Evolutionary conservation across 2,113 vertebrate genomes (phyloP).

Genomic region (Apodemus sylvaticus): DNA sequence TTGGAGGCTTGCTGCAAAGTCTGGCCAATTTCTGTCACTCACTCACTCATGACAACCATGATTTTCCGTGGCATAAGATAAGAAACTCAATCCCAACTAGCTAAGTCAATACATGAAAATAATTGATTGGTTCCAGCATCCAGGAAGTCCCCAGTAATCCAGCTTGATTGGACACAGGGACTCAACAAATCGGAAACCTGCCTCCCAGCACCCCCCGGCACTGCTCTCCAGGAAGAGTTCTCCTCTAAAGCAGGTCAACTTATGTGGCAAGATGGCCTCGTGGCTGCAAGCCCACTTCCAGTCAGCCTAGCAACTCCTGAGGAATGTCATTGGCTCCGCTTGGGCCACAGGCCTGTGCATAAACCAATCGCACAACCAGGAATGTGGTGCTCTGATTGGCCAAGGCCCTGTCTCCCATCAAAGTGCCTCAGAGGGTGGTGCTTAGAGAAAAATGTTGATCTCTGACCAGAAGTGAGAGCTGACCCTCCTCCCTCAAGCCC

Average conservation of each 20-base stretch:
- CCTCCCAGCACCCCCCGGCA: neutral
- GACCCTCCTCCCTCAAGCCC: neutral
- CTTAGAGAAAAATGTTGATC: conserved; percentile 47
- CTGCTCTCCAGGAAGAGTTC: conserved; percentile 36
- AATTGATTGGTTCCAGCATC: conserved; percentile 24
- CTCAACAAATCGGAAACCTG: neutral
- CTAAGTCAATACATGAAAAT: neutral
- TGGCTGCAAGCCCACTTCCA: conserved; percentile 54
- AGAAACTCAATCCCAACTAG: conserved; percentile 5
- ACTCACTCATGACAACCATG: neutral
- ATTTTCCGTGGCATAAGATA: neutral
- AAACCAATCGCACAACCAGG: conserved; percentile 51
- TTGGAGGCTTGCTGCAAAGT: neutral
- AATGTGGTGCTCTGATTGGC: conserved; percentile 64
- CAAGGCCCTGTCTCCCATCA: neutral
- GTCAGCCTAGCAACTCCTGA: conserved; percentile 63
- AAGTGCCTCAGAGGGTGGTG: conserved; percentile 27
- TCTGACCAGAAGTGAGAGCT: conserved; percentile 21
- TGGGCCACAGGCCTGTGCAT: neutral
- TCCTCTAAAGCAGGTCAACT: conserved; percentile 47
- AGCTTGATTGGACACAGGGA: conserved; percentile 32
- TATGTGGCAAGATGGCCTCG: conserved; percentile 59
- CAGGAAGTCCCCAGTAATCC: conserved; percentile 14
- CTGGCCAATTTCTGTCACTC: neutral
- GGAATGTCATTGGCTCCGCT: conserved; percentile 34